Percentiles rank a stretch among this genome's conserved stretches.
Conservation (phyloP, 2,113 vertebrate genomes). For the Scolopax mira region DNA sequence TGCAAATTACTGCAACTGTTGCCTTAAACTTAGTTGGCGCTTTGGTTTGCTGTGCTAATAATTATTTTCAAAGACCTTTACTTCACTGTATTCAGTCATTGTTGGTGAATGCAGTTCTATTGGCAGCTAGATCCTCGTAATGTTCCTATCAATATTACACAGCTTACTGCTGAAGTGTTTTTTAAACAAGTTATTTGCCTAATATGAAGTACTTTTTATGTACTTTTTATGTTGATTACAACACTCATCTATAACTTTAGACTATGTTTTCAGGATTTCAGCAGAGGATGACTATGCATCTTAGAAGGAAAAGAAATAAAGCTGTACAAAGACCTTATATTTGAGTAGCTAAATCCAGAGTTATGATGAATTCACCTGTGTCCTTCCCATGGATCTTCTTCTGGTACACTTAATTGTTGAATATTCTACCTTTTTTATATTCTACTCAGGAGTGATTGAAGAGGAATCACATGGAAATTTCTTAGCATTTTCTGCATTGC, state of each 20-base stretch:
- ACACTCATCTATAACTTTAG: neutral
- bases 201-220: neutral
- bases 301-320: neutral
- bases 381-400: neutral
- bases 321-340: neutral
- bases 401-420: neutral
- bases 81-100: neutral
- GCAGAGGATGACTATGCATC: neutral
- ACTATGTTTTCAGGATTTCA: neutral
- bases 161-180: neutral
- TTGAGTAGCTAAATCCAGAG: neutral
- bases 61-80: neutral
- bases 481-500: neutral
- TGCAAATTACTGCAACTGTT: neutral
- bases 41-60: neutral
- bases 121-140: neutral
- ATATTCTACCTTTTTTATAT: neutral
- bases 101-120: neutral
- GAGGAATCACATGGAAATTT: neutral
- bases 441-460: neutral
- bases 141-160: neutral
- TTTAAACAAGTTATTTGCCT: neutral
- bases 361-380: neutral
- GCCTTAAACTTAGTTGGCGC: neutral
- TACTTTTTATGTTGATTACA: neutral